Evolutionary conservation across 2,888 invertebrate species (phyloP).

Genomic region (Oasisia sp.): DNA sequence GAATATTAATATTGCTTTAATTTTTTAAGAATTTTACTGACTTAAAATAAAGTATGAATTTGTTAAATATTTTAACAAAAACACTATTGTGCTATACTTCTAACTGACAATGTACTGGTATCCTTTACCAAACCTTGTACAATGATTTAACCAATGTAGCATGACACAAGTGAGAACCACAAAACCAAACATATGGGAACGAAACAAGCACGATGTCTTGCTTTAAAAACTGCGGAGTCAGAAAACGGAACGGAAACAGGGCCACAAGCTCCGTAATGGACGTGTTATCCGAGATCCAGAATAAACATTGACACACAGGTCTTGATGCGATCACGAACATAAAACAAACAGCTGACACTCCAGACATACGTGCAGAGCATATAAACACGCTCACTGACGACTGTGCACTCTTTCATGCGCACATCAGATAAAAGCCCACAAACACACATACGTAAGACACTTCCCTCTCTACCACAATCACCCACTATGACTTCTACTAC

Average conservation of each 20-base stretch:
- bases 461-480: not conserved
- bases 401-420: not conserved
- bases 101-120: too few species aligned
- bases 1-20: too few species aligned
- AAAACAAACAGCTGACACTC: conserved; percentile 17
- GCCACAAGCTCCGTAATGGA: not conserved
- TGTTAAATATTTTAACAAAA: too few species aligned
- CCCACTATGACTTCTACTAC: not conserved
- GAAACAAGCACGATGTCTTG: not conserved
- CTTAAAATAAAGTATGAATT: too few species aligned
- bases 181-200: not conserved
- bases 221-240: not conserved
- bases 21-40: too few species aligned
- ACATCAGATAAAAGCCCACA: conserved; percentile 1
- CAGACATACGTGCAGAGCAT: not conserved
- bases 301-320: conserved; percentile 9
- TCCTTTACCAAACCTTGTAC: too few species aligned
- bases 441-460: not conserved
- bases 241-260: not conserved
- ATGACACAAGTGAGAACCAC: not conserved
- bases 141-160: too few species aligned
- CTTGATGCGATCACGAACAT: conserved; percentile 10
- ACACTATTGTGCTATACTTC: too few species aligned
- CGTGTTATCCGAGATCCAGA: not conserved
- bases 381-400: not conserved